Conservation (phyloP, 2,797 vertebrate genomes). For the Amblyopsis hoosieri region DNA sequence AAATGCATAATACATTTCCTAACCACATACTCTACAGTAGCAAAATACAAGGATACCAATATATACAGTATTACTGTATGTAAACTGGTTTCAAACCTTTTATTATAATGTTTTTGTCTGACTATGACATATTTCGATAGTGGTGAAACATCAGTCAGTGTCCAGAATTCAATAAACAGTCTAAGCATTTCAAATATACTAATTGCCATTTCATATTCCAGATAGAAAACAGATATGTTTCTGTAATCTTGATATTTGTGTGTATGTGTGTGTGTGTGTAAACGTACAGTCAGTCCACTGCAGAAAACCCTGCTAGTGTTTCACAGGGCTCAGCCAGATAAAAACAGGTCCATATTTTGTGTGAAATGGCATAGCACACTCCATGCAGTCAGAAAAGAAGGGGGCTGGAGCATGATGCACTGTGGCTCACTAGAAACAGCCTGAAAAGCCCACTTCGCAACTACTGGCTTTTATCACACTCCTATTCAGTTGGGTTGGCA, state of each 20-base stretch:
- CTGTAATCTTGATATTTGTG: not conserved
- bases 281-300: not conserved
- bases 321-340: constrained; percentile 3
- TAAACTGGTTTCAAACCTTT: not conserved
- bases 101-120: too few relatives aligned
- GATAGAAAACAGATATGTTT: not conserved
- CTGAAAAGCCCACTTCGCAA: constrained; percentile 2
- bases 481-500: constrained; percentile 3
- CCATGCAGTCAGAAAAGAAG: constrained; percentile 4
- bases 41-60: too few relatives aligned
- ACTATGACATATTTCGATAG: too few relatives aligned
- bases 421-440: constrained; percentile 1
- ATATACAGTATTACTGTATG: not conserved
- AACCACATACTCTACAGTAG: too few relatives aligned
- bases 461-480: not conserved
- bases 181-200: not conserved
- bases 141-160: too few relatives aligned
- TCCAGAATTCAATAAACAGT: too few relatives aligned
- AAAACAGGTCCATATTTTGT: constrained; percentile 5
- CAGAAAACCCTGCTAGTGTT: constrained; percentile 22
- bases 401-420: not conserved
- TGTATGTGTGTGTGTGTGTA: constrained; percentile 8
- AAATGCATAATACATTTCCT: too few relatives aligned
- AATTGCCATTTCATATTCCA: too few relatives aligned
- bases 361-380: constrained; percentile 12